Percentiles rank a stretch among this genome's conserved stretches.
These are phyloP conservation scores for Polyodon spathula DNA, from an alignment of 2,113 vertebrate genomes.

Conservation along the genomic window DNA sequence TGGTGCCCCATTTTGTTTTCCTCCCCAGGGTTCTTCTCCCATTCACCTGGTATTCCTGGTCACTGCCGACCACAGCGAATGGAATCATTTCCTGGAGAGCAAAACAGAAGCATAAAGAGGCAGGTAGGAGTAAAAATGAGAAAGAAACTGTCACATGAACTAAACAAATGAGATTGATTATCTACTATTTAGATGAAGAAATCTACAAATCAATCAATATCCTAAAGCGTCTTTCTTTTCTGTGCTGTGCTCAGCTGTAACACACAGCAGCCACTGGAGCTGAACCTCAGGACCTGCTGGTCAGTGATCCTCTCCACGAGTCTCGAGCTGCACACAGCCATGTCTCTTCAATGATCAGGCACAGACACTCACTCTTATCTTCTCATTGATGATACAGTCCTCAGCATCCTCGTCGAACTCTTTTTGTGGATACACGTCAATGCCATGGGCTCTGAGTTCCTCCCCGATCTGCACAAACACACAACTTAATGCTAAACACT, in stretches of 20 bases:
- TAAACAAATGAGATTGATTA: no score
- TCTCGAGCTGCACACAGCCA: no score
- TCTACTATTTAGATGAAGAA: no score
- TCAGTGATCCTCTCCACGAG: no score
- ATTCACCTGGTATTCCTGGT: constrained; percentile 95
- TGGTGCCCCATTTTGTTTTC: constrained; percentile 97
- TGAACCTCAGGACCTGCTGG: neutral
- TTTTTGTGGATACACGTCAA: constrained; percentile 90
- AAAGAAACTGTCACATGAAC: no score
- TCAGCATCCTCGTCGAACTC: constrained; percentile 93
- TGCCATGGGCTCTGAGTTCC: constrained; percentile 81
- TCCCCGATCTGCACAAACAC: constrained; percentile 69
- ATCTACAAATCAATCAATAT: neutral
- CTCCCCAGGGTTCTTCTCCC: constrained; percentile 88
- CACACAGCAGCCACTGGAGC: no score
- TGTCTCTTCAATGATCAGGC: neutral
- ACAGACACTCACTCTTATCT: constrained; percentile 73
- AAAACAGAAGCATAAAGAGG: neutral
- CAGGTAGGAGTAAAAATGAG: no score
- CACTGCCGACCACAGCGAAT: constrained; percentile 93
- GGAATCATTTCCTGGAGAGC: constrained; percentile 86
- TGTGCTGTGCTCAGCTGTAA: no score
- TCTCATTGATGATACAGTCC: constrained; percentile 85
- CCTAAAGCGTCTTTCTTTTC: neutral
- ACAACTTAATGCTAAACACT: constrained; percentile 12